Conservation (phyloP, 2,888 invertebrate genomes). For the Platycnemis pennipes region DNA sequence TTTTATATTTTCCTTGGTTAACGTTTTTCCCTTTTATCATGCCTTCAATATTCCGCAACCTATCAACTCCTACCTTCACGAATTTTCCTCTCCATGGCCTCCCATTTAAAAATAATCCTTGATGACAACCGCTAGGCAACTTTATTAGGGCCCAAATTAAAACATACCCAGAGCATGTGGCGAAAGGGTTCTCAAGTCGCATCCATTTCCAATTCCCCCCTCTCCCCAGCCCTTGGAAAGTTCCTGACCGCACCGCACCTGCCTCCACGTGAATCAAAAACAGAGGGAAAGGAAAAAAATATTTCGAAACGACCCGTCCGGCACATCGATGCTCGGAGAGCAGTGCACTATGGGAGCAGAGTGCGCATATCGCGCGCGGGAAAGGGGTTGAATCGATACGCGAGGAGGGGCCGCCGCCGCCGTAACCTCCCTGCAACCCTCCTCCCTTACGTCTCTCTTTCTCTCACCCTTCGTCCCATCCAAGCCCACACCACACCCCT, state of each 20-base stretch:
- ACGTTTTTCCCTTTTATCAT: no score
- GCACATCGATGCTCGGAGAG: neutral
- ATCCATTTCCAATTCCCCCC: neutral
- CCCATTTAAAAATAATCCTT: no score
- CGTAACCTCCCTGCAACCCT: no score
- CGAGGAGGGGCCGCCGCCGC: neutral
- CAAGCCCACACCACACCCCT: neutral
- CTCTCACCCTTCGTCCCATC: neutral
- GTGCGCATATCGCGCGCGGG: conserved; percentile 15
- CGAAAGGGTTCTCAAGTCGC: no score
- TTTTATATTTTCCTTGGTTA: no score
- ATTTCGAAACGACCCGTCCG: neutral
- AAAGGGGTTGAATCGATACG: conserved; percentile 23
- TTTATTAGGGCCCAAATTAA: no score
- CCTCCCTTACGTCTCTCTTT: neutral
- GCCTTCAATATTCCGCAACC: no score
- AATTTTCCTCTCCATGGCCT: no score
- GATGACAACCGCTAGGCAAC: no score
- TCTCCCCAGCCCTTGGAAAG: neutral
- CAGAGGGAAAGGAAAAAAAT: neutral
- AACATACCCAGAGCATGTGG: no score
- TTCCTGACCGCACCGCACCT: neutral
- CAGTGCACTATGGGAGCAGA: neutral
- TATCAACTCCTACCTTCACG: no score
- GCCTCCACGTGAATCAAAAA: neutral